phyloP scores from a whole-genome alignment of 2,797 vertebrate genomes.

The Knipowitschia caucasica region DNA sequence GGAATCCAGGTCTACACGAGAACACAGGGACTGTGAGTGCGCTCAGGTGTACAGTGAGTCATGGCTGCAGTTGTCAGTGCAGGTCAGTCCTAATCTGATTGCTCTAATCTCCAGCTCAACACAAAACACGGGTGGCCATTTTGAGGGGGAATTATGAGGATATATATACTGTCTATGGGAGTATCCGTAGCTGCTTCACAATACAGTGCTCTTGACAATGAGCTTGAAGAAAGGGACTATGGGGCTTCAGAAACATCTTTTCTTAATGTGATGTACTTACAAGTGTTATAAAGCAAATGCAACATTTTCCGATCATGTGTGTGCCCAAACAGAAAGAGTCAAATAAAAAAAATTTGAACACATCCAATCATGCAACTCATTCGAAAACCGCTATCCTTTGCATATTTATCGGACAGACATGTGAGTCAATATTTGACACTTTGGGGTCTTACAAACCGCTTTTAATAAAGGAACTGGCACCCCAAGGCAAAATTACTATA shows the following conservation, averaged over 20 bases:
- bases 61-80: constrained; percentile 40
- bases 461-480: too few relatives aligned
- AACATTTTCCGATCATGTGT: too few relatives aligned
- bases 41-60: constrained; percentile 31
- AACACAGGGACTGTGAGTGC: constrained; percentile 33
- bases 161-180: too few relatives aligned
- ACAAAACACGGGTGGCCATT: constrained; percentile 71
- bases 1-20: constrained; percentile 41
- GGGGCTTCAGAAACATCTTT: too few relatives aligned
- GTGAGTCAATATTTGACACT: too few relatives aligned
- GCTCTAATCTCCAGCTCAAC: constrained; percentile 88
- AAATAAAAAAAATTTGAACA: background rate
- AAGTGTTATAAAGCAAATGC: background rate
- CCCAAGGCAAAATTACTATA: too few relatives aligned
- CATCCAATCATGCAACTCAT: background rate
- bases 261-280: too few relatives aligned
- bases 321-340: too few relatives aligned
- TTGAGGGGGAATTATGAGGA: constrained; percentile 55
- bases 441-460: too few relatives aligned
- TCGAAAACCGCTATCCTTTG: too few relatives aligned
- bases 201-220: constrained; percentile 1
- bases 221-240: background rate
- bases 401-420: too few relatives aligned
- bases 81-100: constrained; percentile 89
- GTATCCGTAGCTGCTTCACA: constrained; percentile 14